Conservation (phyloP, 2,113 vertebrate genomes). For the Lycaon pictus region DNA sequence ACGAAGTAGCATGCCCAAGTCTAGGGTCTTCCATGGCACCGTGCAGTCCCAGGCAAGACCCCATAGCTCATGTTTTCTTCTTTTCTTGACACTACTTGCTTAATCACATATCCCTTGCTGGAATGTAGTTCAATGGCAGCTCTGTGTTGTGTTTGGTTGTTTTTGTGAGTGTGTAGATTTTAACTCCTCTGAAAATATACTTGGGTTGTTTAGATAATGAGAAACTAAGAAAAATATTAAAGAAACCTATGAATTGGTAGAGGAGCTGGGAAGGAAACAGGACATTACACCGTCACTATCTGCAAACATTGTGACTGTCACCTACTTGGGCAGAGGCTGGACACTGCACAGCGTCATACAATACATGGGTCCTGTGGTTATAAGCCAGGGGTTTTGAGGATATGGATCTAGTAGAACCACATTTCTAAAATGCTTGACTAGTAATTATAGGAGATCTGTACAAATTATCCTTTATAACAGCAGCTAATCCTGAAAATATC, state of each 20-base stretch:
- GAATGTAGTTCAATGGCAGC: not conserved
- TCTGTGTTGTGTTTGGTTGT: not conserved
- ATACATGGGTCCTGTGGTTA: not conserved
- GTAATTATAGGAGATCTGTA: not conserved
- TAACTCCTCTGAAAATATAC: conserved; percentile 26
- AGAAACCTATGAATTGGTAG: not conserved
- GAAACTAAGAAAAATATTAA: not conserved
- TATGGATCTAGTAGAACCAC: not conserved
- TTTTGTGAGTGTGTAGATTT: not conserved
- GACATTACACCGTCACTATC: not conserved
- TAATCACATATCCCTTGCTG: not conserved
- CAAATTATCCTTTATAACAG: not conserved
- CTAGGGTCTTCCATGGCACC: not conserved
- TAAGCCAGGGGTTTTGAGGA: not conserved
- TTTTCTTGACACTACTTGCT: not conserved
- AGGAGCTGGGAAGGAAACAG: not conserved
- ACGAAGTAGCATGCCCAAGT: not conserved
- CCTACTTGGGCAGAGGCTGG: not conserved
- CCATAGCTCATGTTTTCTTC: not conserved
- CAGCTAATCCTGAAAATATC: conserved; percentile 24
- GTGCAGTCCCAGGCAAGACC: not conserved
- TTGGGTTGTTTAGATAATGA: not conserved
- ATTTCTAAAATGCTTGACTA: not conserved
- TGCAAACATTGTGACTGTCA: not conserved
- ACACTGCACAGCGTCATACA: not conserved